phyloP scores from a whole-genome alignment of 1,140 invertebrate genomes.

The Ericerus pela region DNA sequence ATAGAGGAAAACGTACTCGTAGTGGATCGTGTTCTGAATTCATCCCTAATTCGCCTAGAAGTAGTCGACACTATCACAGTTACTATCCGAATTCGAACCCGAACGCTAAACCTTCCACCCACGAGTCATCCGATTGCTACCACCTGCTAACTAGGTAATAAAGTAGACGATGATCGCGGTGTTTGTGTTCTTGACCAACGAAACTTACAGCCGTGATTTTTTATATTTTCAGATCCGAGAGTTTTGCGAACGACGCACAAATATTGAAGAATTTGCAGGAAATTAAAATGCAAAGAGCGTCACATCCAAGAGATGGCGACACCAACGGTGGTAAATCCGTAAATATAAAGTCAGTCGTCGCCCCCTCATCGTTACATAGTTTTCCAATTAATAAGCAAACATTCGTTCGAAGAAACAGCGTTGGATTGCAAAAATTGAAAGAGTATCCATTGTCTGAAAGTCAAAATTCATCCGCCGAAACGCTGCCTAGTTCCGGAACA shows the following conservation, averaged over 20 bases:
- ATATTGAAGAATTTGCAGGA: slow-evolving; percentile 52
- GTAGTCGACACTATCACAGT: slow-evolving; percentile 5
- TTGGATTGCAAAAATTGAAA: slow-evolving; percentile 3
- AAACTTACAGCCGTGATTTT: too few relatives aligned
- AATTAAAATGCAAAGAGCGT: slow-evolving; percentile 22
- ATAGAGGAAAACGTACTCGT: slow-evolving; percentile 15
- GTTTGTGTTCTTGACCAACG: not conserved
- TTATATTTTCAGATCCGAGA: slow-evolving; percentile 40
- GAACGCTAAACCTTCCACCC: slow-evolving; percentile 17
- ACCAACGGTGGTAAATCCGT: not conserved
- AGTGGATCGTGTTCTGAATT: slow-evolving; percentile 27
- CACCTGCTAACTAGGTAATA: slow-evolving; percentile 19
- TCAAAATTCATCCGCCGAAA: slow-evolving; percentile 12
- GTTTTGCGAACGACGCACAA: slow-evolving; percentile 57
- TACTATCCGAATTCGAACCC: slow-evolving; percentile 13
- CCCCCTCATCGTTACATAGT: not conserved
- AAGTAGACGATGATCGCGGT: not conserved
- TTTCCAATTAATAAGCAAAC: not conserved
- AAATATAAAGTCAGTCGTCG: not conserved
- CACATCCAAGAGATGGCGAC: not conserved
- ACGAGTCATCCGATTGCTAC: slow-evolving; percentile 17
- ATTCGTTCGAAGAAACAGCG: not conserved
- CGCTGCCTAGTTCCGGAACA: not conserved
- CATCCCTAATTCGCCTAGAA: slow-evolving; percentile 4
- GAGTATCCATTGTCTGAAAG: slow-evolving; percentile 5